Conservation (phyloP, 2,888 invertebrate species). For the Craniophora ligustri region DNA sequence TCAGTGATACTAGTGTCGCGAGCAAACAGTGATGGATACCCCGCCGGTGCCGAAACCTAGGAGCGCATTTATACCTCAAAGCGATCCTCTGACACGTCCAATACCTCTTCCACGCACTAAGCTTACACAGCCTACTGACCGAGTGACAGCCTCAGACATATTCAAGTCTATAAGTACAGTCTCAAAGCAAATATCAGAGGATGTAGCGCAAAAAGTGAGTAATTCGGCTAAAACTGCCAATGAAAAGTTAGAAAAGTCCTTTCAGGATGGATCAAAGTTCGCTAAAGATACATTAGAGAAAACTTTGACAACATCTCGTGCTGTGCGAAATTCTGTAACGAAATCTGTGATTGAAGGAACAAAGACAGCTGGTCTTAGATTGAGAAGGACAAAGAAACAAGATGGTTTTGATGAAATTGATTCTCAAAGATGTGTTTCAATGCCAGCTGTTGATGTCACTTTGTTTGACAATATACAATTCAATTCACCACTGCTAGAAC, state of each 20-base stretch:
- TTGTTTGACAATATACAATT: constrained; percentile 91
- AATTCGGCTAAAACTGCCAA: constrained; percentile 78
- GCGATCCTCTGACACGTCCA: constrained; percentile 78
- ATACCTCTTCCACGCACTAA: constrained; percentile 87
- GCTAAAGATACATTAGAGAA: constrained; percentile 84
- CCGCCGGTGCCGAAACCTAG: constrained; percentile 83
- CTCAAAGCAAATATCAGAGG: constrained; percentile 88
- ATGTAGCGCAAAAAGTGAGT: constrained; percentile 86
- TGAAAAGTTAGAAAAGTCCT: constrained; percentile 77
- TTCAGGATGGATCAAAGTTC: constrained; percentile 77
- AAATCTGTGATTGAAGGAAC: constrained; percentile 91
- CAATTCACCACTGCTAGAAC: constrained; percentile 88
- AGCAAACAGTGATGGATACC: constrained; percentile 70
- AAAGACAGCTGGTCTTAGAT: constrained; percentile 86
- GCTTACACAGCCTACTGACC: constrained; percentile 67
- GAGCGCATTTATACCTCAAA: constrained; percentile 64
- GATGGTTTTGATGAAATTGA: constrained; percentile 61
- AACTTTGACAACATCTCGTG: constrained; percentile 83
- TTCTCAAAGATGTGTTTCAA: constrained; percentile 84
- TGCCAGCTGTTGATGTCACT: constrained; percentile 87
- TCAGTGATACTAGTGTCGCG: constrained; percentile 45
- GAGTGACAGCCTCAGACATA: constrained; percentile 78
- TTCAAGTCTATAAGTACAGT: constrained; percentile 85
- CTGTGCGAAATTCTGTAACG: constrained; percentile 85
- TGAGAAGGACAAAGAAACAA: constrained; percentile 70